Evolutionary conservation across 2,113 vertebrate species (phyloP).

Genomic region (Cryptomyrus ogoouensis): DNA sequence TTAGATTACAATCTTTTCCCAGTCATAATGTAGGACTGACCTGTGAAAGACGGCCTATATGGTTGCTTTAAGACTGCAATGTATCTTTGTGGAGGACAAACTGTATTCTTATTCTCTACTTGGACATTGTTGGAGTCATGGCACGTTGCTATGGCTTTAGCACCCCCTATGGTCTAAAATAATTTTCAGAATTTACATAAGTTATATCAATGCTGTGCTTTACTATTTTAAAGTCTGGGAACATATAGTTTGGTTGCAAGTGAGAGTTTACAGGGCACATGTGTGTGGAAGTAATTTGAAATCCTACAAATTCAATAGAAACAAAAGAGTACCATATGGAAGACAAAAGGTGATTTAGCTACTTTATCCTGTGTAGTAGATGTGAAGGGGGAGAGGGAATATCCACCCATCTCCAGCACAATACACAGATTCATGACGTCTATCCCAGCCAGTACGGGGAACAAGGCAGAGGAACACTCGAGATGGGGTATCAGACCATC

Average conservation of each 20-base stretch:
- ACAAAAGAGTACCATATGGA: background rate
- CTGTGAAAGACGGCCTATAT: background rate
- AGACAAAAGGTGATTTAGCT: background rate
- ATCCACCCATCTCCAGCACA: background rate
- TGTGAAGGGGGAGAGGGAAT: background rate
- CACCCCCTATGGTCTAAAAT: conserved; percentile 47
- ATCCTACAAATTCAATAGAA: background rate
- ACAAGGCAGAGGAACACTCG: background rate
- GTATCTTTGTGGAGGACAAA: background rate
- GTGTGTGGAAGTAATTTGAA: background rate
- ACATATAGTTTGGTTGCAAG: background rate
- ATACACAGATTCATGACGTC: background rate
- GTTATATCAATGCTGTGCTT: background rate
- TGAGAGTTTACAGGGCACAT: background rate
- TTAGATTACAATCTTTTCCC: background rate
- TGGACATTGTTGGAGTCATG: background rate
- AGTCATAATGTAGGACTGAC: background rate
- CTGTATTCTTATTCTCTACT: background rate
- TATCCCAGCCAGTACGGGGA: background rate
- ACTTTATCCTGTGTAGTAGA: background rate
- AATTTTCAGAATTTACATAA: background rate
- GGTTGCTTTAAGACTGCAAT: background rate
- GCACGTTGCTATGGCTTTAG: conserved; percentile 30
- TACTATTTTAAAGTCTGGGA: background rate
- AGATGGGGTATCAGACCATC: background rate